Evolutionary conservation across 1,140 invertebrate genomes (phyloP).

Genomic region (Zaprionus vittiger): DNA sequence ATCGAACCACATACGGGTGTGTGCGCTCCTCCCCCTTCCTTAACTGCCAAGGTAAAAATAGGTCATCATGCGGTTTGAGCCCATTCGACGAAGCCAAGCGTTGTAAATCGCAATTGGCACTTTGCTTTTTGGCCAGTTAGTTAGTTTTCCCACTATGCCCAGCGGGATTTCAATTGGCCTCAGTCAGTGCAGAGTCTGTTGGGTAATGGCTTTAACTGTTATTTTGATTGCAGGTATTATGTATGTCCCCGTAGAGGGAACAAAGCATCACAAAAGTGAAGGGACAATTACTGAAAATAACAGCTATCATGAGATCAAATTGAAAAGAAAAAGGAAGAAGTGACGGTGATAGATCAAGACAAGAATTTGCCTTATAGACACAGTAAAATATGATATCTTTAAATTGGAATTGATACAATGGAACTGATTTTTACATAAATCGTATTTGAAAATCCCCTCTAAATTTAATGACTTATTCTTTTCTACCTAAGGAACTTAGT

Average conservation of each 20-base stretch:
- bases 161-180: constrained; percentile 57
- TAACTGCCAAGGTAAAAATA: constrained; percentile 35
- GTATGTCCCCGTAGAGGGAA: constrained; percentile 14
- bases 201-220: constrained; percentile 62
- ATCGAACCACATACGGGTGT: constrained; percentile 30
- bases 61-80: constrained; percentile 56
- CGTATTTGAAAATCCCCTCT: too few species aligned
- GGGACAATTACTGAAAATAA: not conserved
- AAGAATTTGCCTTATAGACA: not conserved
- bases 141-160: constrained; percentile 39
- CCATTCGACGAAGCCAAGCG: constrained; percentile 2
- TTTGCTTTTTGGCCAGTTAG: constrained; percentile 44
- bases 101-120: constrained; percentile 60
- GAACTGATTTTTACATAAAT: not conserved
- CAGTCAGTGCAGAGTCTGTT: constrained; percentile 39
- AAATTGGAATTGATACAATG: not conserved
- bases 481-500: too few species aligned
- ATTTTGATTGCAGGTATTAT: constrained; percentile 32
- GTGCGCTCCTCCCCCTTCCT: constrained; percentile 7
- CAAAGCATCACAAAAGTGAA: constrained; percentile 1
- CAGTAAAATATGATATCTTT: not conserved
- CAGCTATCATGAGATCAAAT: not conserved
- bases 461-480: too few species aligned
- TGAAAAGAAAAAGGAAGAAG: not conserved
- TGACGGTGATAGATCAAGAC: not conserved